Percentiles rank a stretch among this genome's conserved stretches.
phyloP scores from a whole-genome alignment of 2,888 invertebrate genomes.

The Cephus pulcher region DNA sequence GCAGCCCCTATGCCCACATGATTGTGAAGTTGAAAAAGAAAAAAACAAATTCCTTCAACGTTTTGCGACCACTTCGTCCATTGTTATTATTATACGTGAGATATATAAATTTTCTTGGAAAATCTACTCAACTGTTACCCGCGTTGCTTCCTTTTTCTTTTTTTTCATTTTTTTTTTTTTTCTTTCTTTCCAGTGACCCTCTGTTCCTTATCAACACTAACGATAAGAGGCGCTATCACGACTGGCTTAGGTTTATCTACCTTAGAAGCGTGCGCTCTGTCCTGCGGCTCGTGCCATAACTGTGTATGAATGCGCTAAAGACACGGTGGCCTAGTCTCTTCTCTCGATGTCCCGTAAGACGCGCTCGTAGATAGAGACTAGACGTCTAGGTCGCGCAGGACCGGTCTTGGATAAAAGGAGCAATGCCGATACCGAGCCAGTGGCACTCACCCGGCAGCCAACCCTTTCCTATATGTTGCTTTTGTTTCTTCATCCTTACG shows the following conservation, averaged over 20 bases:
- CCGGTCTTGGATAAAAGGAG: conserved; percentile 51
- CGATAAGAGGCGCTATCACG: not conserved
- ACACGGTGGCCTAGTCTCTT: not conserved
- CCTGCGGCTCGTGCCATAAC: not conserved
- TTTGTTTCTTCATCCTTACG: not conserved
- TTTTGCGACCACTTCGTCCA: not conserved
- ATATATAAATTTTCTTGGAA: conserved; percentile 1
- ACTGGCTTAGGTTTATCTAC: not conserved
- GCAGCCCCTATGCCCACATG: conserved; percentile 57
- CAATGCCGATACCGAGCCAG: not conserved
- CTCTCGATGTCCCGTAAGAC: not conserved
- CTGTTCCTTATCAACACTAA: conserved; percentile 2
- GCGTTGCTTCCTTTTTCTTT: conserved; percentile 13
- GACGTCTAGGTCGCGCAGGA: conserved; percentile 52
- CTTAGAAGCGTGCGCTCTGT: not conserved
- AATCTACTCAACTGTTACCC: conserved; percentile 25
- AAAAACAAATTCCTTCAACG: not conserved
- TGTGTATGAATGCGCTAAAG: not conserved
- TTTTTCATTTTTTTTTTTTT: conserved; percentile 11
- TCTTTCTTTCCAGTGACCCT: not conserved
- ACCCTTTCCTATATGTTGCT: not conserved
- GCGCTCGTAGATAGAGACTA: not conserved
- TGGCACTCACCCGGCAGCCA: not conserved
- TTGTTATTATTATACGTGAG: not conserved
- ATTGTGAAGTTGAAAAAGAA: not conserved